Conservation (phyloP, 2,113 vertebrate genomes). For the Catharus fuscescens region DNA sequence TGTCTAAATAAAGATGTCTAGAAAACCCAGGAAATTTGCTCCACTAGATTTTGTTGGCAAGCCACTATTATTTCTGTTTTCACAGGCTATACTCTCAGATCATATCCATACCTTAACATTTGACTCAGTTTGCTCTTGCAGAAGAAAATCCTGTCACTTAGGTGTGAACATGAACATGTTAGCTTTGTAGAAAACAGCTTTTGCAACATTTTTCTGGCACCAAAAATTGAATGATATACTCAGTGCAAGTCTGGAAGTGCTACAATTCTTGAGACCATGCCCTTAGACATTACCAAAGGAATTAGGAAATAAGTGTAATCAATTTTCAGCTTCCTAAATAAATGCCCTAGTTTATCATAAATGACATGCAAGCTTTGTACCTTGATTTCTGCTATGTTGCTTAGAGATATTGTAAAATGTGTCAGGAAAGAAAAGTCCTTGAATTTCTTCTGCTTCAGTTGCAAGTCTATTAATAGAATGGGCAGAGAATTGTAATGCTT, state of each 20-base stretch:
- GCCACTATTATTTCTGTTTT: neutral
- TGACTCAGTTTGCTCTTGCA: neutral
- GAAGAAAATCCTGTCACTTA: neutral
- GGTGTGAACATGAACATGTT: neutral
- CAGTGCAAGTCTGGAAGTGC: neutral
- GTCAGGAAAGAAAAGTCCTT: slow-evolving; percentile 57
- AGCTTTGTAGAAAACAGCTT: neutral
- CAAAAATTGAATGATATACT: neutral
- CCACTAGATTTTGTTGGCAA: neutral
- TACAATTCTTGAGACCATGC: neutral
- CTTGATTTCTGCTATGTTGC: slow-evolving; percentile 29
- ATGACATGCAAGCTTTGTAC: slow-evolving; percentile 28
- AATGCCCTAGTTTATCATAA: slow-evolving; percentile 20
- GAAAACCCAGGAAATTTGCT: neutral
- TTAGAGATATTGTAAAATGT: slow-evolving; percentile 44
- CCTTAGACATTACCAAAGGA: neutral
- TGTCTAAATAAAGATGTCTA: neutral
- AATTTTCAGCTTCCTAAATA: slow-evolving; percentile 39
- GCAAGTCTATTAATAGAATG: slow-evolving; percentile 70
- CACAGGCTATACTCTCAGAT: neutral
- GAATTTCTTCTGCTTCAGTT: slow-evolving; percentile 66
- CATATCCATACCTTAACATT: neutral
- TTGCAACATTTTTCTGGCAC: neutral
- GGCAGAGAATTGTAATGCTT: slow-evolving; percentile 60
- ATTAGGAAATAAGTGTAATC: neutral